Evolutionary conservation across 2,888 invertebrate species (phyloP).

Genomic region (Caenorhabditis japonica): DNA sequence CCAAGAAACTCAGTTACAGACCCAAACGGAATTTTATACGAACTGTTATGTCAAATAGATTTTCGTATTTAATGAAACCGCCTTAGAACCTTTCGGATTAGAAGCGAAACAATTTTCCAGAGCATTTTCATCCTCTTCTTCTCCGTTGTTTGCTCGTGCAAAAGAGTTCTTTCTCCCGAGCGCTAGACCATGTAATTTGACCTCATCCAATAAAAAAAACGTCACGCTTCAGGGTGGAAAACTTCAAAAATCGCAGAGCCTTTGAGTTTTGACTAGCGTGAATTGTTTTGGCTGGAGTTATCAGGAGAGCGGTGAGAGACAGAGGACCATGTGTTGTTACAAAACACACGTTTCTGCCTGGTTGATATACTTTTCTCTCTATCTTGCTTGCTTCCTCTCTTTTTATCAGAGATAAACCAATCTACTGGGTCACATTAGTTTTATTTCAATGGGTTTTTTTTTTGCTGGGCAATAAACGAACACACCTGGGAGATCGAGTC

Average conservation of each 20-base stretch:
- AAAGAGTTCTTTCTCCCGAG: too few species aligned
- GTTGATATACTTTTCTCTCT: too few species aligned
- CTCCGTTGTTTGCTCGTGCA: too few species aligned
- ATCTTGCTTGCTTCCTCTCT: too few species aligned
- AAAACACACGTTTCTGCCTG: constrained; percentile 42
- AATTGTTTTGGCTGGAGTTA: constrained; percentile 35
- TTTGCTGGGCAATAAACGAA: constrained; percentile 7
- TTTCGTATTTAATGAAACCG: too few species aligned
- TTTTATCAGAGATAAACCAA: constrained; percentile 12
- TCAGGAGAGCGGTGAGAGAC: constrained; percentile 16
- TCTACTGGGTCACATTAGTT: constrained; percentile 38
- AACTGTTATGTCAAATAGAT: too few species aligned
- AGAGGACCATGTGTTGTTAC: constrained; percentile 44
- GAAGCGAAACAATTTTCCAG: too few species aligned
- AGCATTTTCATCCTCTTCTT: too few species aligned
- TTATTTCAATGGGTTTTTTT: constrained; percentile 37
- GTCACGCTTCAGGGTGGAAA: constrained; percentile 4
- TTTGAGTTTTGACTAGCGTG: constrained; percentile 7
- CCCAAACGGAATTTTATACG: too few species aligned
- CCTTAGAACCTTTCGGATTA: too few species aligned
- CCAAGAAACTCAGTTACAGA: too few species aligned
- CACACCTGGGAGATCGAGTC: constrained; percentile 43
- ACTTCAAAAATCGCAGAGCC: constrained; percentile 36
- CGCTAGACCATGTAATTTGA: constrained; percentile 41
- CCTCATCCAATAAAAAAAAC: constrained; percentile 30